Evolutionary conservation across 2,888 invertebrate genomes (phyloP).

Genomic region (Plutella xylostella): DNA sequence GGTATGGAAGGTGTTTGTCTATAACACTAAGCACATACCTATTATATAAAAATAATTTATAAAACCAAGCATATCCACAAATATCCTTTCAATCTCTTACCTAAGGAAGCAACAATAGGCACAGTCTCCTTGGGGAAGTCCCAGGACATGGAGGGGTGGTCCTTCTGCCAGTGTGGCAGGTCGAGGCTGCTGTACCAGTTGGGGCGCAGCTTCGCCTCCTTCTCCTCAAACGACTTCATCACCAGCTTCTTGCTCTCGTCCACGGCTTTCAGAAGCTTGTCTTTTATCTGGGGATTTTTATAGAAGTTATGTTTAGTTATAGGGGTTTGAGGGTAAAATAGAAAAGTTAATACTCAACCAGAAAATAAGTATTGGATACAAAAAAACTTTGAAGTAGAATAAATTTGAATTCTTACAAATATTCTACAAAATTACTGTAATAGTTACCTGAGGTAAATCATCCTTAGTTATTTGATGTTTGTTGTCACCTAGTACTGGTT

Average conservation of each 20-base stretch:
- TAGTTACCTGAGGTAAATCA: conserved; percentile 71
- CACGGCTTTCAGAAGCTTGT: conserved; percentile 60
- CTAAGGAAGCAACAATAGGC: conserved; percentile 44
- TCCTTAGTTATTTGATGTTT: conserved; percentile 72
- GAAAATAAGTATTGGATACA: background rate
- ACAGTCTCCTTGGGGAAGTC: conserved; percentile 59
- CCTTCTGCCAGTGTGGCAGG: conserved; percentile 59
- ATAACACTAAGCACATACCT: background rate
- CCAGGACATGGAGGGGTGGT: conserved; percentile 62
- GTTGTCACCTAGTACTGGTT: conserved; percentile 52
- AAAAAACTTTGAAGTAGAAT: background rate
- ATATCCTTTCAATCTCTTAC: too few species aligned
- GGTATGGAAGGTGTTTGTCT: too few species aligned
- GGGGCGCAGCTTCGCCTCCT: conserved; percentile 43
- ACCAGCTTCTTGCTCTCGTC: conserved; percentile 62
- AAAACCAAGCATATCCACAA: background rate
- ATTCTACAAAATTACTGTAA: background rate
- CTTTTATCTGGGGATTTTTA: conserved; percentile 66
- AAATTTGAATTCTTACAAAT: background rate
- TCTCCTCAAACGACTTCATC: conserved; percentile 62
- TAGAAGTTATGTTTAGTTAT: too few species aligned
- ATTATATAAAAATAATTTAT: background rate
- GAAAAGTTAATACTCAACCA: too few species aligned
- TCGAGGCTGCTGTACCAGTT: conserved; percentile 55
- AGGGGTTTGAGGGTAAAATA: too few species aligned